Evolutionary conservation across 2,113 vertebrate species (phyloP), one percentile per base, ranked within the genome.

Genomic region (Psammodynastes pulverulentus): DNA sequence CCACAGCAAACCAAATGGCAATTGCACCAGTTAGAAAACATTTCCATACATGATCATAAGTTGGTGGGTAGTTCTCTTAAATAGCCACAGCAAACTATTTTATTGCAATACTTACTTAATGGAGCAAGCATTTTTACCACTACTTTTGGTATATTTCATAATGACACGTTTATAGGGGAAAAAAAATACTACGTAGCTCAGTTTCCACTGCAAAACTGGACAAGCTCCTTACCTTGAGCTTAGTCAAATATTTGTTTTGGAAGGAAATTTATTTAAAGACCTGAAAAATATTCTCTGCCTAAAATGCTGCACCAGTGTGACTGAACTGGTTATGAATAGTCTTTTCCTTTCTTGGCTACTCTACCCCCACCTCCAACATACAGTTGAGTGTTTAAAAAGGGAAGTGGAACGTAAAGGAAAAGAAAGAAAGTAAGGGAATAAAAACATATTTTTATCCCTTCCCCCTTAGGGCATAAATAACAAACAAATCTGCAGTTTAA

Each of bases 191-290:
- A 1, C 24, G 91, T 94, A 93, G 89, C 86, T 96, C 90, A 10
- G 2, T 95, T 96, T 94, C 93, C 91, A 85, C 62, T 84, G 94
- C 91, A 93, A 84, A 53, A 91, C 95, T 96, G 93, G 93, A 91
- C 67, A 1, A 86, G 95, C 39, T 89, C 95, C 95, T 96, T 96
- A 95, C 95, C 96, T 95, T 95, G 92, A 93, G 95, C 95, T 95
- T 97, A 95, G 72, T 93, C 90, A 97, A 97, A 97, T 97, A 96
- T 97, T 97, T 95, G 94, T 93, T 95, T 97, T 97, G 97, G 96
- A 95, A 94, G 94, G 92, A 91, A 93, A 92, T 95, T 89, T 89
- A 95, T 97, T 96, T 95, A 93, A 51, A 91, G 58, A 90, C 92
- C 84, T 94, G 96, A 96, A 96, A 96, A 96, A 95, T 96, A 95